phyloP scores from a whole-genome alignment of 2,797 vertebrate species.

The Mycteria americana region DNA sequence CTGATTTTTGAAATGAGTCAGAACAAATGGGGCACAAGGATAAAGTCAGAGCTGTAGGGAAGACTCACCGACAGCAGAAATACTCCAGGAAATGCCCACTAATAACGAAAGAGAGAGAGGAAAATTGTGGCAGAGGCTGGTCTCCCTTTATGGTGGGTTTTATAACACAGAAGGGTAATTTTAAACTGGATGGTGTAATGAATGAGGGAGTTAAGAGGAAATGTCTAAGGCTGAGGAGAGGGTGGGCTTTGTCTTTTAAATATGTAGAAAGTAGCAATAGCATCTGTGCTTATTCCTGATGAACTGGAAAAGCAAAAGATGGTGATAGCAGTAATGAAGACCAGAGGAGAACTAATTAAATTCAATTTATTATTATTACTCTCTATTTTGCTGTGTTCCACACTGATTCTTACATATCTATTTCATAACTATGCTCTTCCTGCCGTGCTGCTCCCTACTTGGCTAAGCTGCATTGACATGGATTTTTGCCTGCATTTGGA shows the following conservation, averaged over 20 bases:
- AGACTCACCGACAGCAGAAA: background rate
- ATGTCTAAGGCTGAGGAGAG: background rate
- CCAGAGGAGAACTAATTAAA: constrained; percentile 39
- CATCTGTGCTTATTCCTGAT: background rate
- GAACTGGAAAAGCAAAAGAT: constrained; percentile 15
- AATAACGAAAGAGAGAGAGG: background rate
- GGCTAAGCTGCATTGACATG: background rate
- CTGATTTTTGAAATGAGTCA: background rate
- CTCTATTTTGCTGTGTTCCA: background rate
- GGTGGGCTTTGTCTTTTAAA: background rate
- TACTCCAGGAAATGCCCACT: background rate
- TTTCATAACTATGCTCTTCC: background rate
- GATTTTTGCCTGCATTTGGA: background rate
- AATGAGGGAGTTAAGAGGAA: background rate
- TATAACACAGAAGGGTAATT: background rate
- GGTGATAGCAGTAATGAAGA: background rate
- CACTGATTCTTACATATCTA: background rate
- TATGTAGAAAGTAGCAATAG: background rate
- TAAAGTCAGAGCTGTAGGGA: background rate
- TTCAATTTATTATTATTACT: constrained; percentile 46
- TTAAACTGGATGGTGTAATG: background rate
- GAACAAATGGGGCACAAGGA: background rate
- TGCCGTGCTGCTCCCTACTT: background rate
- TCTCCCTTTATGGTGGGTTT: background rate
- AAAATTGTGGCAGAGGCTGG: background rate